These are phyloP conservation scores for Zhuqinia jingwanae DNA, from an alignment of 2,888 invertebrate species.

Conservation along the genomic window DNA sequence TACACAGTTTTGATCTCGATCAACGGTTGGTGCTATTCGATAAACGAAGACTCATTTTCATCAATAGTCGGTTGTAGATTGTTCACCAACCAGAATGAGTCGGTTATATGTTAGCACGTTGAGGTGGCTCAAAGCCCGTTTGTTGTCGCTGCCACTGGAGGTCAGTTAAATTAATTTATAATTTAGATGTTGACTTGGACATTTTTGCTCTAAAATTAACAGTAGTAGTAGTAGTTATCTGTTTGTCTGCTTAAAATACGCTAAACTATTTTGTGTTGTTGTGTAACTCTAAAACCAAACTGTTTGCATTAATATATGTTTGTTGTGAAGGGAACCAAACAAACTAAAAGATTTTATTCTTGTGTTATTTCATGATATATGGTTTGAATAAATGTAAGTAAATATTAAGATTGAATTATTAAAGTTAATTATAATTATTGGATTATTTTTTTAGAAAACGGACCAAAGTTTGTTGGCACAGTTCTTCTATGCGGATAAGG, in stretches of 20 bases:
- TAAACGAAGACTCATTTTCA: conserved; percentile 30
- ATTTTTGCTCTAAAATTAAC: too few relatives aligned
- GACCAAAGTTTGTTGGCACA: conserved; percentile 96
- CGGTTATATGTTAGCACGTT: conserved; percentile 66
- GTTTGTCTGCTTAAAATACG: not conserved
- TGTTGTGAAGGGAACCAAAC: conserved; percentile 29
- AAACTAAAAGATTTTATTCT: not conserved
- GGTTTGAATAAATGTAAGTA: too few relatives aligned
- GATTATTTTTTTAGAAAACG: conserved; percentile 87
- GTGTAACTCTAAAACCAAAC: too few relatives aligned
- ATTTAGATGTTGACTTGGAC: not conserved
- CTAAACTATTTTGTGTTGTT: too few relatives aligned
- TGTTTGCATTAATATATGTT: too few relatives aligned
- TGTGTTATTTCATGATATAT: not conserved
- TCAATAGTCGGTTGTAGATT: conserved; percentile 5
- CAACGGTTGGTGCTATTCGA: conserved; percentile 36
- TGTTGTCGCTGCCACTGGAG: conserved; percentile 59
- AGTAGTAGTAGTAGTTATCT: too few relatives aligned
- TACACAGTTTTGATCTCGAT: conserved; percentile 60
- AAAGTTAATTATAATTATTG: too few relatives aligned
- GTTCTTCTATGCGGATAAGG: conserved; percentile 99
- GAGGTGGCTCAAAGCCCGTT: conserved; percentile 63
- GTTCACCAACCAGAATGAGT: conserved; percentile 50
- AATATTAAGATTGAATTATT: too few relatives aligned
- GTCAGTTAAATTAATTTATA: conserved; percentile 49